A percentile compares a stretch with the other conserved stretches of the same genome.
phyloP scores from a whole-genome alignment of 2,797 vertebrate species.

The Sarcophilus harrisii region DNA sequence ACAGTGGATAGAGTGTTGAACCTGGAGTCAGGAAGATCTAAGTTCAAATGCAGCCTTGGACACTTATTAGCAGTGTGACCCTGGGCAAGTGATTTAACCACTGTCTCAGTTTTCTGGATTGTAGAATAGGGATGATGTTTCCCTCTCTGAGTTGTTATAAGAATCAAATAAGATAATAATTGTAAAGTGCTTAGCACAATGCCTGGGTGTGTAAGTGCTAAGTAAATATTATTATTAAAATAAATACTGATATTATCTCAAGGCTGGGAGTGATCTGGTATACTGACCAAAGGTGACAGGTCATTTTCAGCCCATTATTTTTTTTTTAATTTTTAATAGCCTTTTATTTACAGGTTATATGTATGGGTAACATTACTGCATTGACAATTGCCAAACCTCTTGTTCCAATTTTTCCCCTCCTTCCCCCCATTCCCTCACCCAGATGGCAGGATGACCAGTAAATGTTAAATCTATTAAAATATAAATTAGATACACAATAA shows the following conservation, averaged over 20 bases:
- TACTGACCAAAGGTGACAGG: not conserved
- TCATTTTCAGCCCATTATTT: not conserved
- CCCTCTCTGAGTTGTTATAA: not conserved
- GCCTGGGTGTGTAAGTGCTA: not conserved
- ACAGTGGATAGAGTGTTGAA: not conserved
- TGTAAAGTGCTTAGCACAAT: not conserved
- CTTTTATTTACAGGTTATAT: too few relatives aligned
- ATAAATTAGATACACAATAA: too few relatives aligned
- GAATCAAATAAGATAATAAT: not conserved
- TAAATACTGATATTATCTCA: not conserved
- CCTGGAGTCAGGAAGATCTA: not conserved
- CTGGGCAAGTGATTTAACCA: not conserved
- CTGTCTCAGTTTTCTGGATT: not conserved
- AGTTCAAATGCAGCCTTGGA: not conserved
- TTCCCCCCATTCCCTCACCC: too few relatives aligned
- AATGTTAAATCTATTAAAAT: too few relatives aligned
- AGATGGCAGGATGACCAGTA: too few relatives aligned
- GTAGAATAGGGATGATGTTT: not conserved
- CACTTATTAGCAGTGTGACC: not conserved
- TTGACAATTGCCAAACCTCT: too few relatives aligned
- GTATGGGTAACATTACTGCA: too few relatives aligned
- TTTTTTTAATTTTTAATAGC: too few relatives aligned
- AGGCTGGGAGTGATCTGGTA: too few relatives aligned
- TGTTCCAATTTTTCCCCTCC: too few relatives aligned
- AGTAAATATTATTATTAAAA: not conserved